These are phyloP conservation scores for Misgurnus anguillicaudatus DNA, from an alignment of 2,113 vertebrate genomes.

Conservation along the genomic window DNA sequence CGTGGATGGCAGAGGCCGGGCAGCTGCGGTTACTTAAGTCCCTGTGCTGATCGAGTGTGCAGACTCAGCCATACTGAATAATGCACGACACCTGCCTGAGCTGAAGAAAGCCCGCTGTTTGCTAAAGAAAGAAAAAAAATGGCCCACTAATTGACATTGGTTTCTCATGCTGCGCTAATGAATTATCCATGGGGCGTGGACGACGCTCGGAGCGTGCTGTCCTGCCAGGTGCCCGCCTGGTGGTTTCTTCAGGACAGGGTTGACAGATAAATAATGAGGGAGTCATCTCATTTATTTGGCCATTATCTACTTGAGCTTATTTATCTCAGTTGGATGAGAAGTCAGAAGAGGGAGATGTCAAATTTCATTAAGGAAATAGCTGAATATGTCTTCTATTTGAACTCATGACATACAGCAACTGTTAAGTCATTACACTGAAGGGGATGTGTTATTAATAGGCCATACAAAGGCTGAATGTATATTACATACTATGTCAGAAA, in stretches of 20 bases:
- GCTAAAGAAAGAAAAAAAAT: constrained; percentile 57
- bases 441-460: not conserved
- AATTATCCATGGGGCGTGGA: constrained; percentile 65
- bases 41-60: constrained; percentile 32
- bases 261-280: constrained; percentile 12
- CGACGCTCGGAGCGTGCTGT: constrained; percentile 49
- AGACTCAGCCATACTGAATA: constrained; percentile 63
- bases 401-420: not conserved
- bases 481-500: not conserved
- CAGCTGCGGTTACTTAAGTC: constrained; percentile 4
- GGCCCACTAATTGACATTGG: constrained; percentile 69
- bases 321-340: not conserved
- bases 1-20: not conserved
- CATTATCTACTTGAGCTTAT: not conserved
- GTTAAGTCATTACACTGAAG: not conserved
- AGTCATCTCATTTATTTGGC: constrained; percentile 1
- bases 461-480: not conserved
- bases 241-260: constrained; percentile 18
- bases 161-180: constrained; percentile 70
- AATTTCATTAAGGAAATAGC: constrained; percentile 7
- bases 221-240: constrained; percentile 45
- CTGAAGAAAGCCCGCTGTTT: constrained; percentile 53
- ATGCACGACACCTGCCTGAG: constrained; percentile 58
- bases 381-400: not conserved
- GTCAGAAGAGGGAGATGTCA: not conserved